A percentile compares a stretch with the other conserved stretches of the same genome.
phyloP scores from a whole-genome alignment of 1,140 invertebrate genomes.

The Megathymus violae region DNA sequence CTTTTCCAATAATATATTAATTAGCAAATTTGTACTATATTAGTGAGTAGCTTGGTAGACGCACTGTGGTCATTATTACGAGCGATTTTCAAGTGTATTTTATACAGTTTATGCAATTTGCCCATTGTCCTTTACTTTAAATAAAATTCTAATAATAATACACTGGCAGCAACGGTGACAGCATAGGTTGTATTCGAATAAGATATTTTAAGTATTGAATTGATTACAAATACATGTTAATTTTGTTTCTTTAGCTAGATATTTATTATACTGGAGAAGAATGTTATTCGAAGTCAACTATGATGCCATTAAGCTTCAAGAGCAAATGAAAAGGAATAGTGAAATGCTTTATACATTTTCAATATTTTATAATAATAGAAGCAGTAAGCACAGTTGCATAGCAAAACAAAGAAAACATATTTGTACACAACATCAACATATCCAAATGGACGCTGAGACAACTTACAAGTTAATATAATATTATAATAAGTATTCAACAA shows the following conservation, averaged over 20 bases:
- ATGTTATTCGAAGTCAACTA: slow-evolving; percentile 19
- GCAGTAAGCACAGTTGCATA: slow-evolving; percentile 8
- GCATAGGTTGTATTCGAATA: slow-evolving; percentile 12
- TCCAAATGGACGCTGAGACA: slow-evolving; percentile 9
- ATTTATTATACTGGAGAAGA: not conserved
- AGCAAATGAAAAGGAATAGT: not conserved
- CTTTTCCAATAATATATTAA: too few species aligned
- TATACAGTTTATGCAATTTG: not conserved
- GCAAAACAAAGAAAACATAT: not conserved
- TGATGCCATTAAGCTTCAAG: slow-evolving; percentile 4
- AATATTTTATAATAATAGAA: not conserved
- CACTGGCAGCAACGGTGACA: not conserved
- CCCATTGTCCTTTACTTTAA: slow-evolving; percentile 16
- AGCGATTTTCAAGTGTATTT: not conserved
- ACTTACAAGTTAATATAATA: too few species aligned
- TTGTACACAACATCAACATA: slow-evolving; percentile 12
- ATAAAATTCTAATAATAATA: slow-evolving; percentile 12
- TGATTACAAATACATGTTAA: too few species aligned
- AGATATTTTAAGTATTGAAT: not conserved
- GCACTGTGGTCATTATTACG: too few species aligned
- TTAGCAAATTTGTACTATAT: too few species aligned
- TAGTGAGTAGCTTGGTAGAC: too few species aligned
- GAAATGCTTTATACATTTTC: not conserved
- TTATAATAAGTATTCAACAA: too few species aligned
- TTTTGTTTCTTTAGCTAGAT: too few species aligned